Evolutionary conservation across 2,888 invertebrate species (phyloP), one percentile per base, ranked within the genome.

Genomic region (Anoplius nigerrimus): DNA sequence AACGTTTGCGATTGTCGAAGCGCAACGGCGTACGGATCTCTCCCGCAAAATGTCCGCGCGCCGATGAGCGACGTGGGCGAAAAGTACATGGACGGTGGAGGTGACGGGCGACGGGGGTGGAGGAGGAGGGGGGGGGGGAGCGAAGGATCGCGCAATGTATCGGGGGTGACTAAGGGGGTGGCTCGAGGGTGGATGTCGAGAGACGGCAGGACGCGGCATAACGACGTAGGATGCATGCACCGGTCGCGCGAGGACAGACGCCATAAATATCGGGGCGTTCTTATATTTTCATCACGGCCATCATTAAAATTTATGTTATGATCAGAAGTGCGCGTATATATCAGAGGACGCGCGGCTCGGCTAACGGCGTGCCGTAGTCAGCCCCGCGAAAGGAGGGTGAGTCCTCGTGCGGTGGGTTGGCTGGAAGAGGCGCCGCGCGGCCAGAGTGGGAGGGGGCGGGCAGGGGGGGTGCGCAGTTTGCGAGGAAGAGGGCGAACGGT

Each of bases 221-320:
- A 43, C 27, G 27, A 34, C 62, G 59, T 52, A 70, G 67, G 54
- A 70, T 58, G 63, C 64, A 67, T 72, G 61, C 68, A 69, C 74
- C 66, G 69, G 74, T 71, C 68, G 71, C 66, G 68, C 18, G 15
- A 46, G 55, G 57, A 75, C 79, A 77, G 74, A 75, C 75, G 75
- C 71, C 84, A 85, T 87, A 87, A 87, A 88, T 87, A 88, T 84
- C 81, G 78, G 66, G 72, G 75, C 83, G 85, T 86, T 88, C 88
- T 88, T 88, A 88, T 88, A 88, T 88, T 88, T 88, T 88, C 88
- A 88, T 88, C 87, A 88, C 82, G 77, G 82, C 83, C 84, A 82
- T 87, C 87, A 87, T 88, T 87, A 88, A 88, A 88, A 88, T 88
- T 88, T 87, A 88, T 88, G 88, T 88, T 87, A 86, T 81, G 86